Conservation (phyloP, 1,140 invertebrate genomes). For the Lordiphosa stackelbergi region DNA sequence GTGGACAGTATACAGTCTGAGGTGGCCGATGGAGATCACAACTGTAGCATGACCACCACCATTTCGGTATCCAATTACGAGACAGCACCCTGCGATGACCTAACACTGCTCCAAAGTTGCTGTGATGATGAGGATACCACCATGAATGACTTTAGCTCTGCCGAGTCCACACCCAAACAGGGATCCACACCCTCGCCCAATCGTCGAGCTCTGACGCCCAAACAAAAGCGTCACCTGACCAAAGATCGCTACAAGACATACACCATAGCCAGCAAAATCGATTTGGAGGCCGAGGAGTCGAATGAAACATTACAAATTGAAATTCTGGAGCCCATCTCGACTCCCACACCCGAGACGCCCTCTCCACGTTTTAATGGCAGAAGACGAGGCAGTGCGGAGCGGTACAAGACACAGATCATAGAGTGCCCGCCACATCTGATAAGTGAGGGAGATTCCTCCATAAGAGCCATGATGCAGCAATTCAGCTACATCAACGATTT, state of each 20-base stretch:
- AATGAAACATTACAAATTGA: slow-evolving; percentile 72
- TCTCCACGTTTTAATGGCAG: slow-evolving; percentile 42
- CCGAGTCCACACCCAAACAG: slow-evolving; percentile 85
- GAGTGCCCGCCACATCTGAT: slow-evolving; percentile 48
- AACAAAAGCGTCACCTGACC: slow-evolving; percentile 84
- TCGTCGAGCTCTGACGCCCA: slow-evolving; percentile 82
- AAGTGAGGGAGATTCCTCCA: slow-evolving; percentile 69
- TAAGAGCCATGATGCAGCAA: slow-evolving; percentile 63
- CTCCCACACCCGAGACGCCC: slow-evolving; percentile 11
- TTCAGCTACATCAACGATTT: slow-evolving; percentile 63
- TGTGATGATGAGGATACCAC: slow-evolving; percentile 78
- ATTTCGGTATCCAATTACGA: slow-evolving; percentile 72
- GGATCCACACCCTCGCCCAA: slow-evolving; percentile 49
- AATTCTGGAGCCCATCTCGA: slow-evolving; percentile 37
- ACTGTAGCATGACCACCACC: slow-evolving; percentile 67
- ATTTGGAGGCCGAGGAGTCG: slow-evolving; percentile 52
- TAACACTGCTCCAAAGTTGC: slow-evolving; percentile 78
- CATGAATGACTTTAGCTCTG: slow-evolving; percentile 80
- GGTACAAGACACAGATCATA: slow-evolving; percentile 71
- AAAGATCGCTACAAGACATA: slow-evolving; percentile 89
- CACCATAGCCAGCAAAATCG: slow-evolving; percentile 82
- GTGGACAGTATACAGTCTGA: slow-evolving; percentile 90
- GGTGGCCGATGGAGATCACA: slow-evolving; percentile 80
- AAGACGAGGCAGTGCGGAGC: slow-evolving; percentile 55
- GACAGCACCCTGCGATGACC: slow-evolving; percentile 78